Conservation (phyloP, 2,888 invertebrate species). For the Cheilosia vernalis region DNA sequence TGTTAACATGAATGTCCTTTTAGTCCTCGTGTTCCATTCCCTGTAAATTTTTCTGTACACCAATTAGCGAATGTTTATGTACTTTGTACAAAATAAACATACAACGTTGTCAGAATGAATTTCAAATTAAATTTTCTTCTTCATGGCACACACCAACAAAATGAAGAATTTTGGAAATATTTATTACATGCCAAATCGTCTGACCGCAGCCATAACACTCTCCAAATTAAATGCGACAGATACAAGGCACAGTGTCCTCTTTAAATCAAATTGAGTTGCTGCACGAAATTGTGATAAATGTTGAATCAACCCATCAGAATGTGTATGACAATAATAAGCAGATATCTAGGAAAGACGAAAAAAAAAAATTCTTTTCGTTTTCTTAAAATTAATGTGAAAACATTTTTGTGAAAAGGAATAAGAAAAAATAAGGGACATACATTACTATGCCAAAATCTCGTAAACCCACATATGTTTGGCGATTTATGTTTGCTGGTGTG, state of each 20-base stretch:
- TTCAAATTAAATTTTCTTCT: background rate
- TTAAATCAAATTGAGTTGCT: constrained; percentile 20
- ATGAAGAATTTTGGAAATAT: background rate
- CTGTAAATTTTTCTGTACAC: background rate
- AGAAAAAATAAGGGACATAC: background rate
- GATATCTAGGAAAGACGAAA: background rate
- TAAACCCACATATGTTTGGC: background rate
- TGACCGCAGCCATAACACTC: constrained; percentile 3
- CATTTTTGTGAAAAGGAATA: background rate
- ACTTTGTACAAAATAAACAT: background rate
- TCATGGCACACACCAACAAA: background rate
- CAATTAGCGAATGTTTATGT: constrained; percentile 1
- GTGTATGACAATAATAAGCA: background rate
- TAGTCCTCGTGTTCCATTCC: background rate
- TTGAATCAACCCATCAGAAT: background rate
- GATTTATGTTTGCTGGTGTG: constrained; percentile 7
- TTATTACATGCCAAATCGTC: constrained; percentile 12
- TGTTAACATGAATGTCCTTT: background rate
- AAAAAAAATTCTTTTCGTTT: background rate
- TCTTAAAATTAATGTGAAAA: background rate
- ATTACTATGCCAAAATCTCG: background rate
- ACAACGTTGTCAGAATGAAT: background rate
- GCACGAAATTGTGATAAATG: constrained; percentile 9
- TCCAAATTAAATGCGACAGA: constrained; percentile 37
- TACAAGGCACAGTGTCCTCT: constrained; percentile 13